Evolutionary conservation across 2,888 invertebrate genomes (phyloP).

Genomic region (Xylota segnis): DNA sequence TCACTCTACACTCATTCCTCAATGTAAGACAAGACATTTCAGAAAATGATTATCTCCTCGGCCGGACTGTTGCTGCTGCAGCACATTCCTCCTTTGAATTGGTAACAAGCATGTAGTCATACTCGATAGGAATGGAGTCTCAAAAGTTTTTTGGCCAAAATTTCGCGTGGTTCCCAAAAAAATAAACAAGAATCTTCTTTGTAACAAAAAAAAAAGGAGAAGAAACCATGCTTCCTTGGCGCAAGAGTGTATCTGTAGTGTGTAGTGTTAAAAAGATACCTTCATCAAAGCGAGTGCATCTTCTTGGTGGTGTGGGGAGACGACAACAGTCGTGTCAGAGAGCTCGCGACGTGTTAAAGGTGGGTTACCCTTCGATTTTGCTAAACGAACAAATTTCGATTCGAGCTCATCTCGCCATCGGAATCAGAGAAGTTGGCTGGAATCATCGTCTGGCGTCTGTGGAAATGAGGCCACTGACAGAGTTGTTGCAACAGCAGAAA

Average conservation of each 20-base stretch:
- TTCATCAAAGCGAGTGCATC: constrained; percentile 53
- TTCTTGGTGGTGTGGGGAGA: constrained; percentile 13
- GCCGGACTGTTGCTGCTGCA: constrained; percentile 33
- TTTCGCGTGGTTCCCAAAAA: constrained; percentile 33
- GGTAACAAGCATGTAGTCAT: constrained; percentile 73
- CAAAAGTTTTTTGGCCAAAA: constrained; percentile 46
- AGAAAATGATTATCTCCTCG: constrained; percentile 74
- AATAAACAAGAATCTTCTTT: neutral
- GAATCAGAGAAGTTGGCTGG: constrained; percentile 22
- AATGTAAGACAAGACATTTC: constrained; percentile 77
- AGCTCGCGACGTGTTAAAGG: constrained; percentile 70
- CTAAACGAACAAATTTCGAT: constrained; percentile 72
- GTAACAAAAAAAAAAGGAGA: constrained; percentile 1
- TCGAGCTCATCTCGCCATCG: constrained; percentile 39
- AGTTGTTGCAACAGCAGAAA: constrained; percentile 48
- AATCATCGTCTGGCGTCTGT: constrained; percentile 59
- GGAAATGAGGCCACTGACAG: constrained; percentile 68
- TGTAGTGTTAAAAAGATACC: constrained; percentile 72
- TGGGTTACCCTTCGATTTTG: constrained; percentile 71
- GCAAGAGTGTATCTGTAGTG: constrained; percentile 34
- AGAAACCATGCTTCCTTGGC: neutral
- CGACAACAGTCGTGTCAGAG: constrained; percentile 42
- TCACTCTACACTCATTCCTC: constrained; percentile 75
- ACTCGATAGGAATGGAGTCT: constrained; percentile 67
- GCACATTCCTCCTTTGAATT: constrained; percentile 68